Base-by-base conservation (phyloP, 2,797 vertebrate genomes). In the Platalea minor region DNA sequence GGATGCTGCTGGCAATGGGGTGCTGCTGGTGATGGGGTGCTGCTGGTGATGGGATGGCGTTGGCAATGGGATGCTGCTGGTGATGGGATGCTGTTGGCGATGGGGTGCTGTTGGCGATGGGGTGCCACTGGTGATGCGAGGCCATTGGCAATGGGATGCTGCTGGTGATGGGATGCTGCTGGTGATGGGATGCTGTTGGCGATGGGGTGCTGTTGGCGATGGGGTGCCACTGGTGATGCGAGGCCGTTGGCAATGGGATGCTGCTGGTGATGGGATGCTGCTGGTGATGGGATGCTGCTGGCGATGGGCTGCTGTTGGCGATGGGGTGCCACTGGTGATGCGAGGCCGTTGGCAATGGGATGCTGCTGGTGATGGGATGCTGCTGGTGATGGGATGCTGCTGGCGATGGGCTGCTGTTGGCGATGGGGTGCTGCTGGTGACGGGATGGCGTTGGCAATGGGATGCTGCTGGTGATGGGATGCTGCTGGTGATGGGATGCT, bases 381-480 rank as follows among this genome's bases (percentile, higher is more conserved):
- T 1, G 2, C 2, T 59, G 17, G 16, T 2, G 7, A 9, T 11
- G 23, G 64, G 43, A 10, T 35, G 25, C 6, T 2, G 3, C 2
- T 59, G 43, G 25, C 1, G 11, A 17, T 10, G 33, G 33, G 54
- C 4, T 28, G 13, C 23, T 3, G 1, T 2, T 31, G 73, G n/a
- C 2, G 26, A 10, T 50, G 45, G 43, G 43, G 7, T 24, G 26
- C 7, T 8, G 23, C 1, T 18, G 48, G 20, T 3, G 9, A 3
- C 29, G 33, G 68, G 39, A 7, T 33, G 28, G 5, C 2, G 8
- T 3, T 63, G 39, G 26, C 0, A 2, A 8, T 19, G 50, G 21
- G 41, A 33, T 43, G 13, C 43, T 12, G 6, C 1, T 37, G n/a
- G 24, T 2, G 15, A 8, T 31, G 45, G 50, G 39, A 16, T 28